Evolutionary conservation across 2,797 vertebrate species (phyloP).

Genomic region (Pantherophis vulpinus): DNA sequence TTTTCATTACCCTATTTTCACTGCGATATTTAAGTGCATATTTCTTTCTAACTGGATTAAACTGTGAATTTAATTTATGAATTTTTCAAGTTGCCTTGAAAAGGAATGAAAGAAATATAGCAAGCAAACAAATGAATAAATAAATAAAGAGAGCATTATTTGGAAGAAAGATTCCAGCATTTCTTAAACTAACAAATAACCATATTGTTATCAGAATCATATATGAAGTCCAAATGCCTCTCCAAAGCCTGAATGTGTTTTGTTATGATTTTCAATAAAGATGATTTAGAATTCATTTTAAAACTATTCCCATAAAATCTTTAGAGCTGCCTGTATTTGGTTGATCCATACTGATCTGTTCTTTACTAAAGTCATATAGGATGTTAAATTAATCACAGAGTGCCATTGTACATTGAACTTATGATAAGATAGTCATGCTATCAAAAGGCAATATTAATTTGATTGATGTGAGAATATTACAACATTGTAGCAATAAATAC

Average conservation of each 20-base stretch:
- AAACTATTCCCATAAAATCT: background rate
- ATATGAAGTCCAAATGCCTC: background rate
- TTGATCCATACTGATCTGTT: background rate
- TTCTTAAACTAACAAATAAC: background rate
- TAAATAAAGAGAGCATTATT: background rate
- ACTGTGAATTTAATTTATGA: background rate
- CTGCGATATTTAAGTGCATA: background rate
- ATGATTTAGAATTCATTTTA: background rate
- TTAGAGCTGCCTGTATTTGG: slow-evolving; percentile 31
- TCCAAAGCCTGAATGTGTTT: background rate
- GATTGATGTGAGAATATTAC: slow-evolving; percentile 22
- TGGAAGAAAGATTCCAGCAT: background rate
- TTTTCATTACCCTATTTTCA: background rate
- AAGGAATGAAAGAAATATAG: background rate
- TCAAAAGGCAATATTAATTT: slow-evolving; percentile 56
- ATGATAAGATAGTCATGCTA: slow-evolving; percentile 45
- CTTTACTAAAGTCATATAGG: slow-evolving; percentile 13
- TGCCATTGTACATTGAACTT: slow-evolving; percentile 33
- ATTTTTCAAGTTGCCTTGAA: background rate
- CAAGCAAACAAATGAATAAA: background rate
- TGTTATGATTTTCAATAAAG: background rate
- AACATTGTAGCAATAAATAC: slow-evolving; percentile 42
- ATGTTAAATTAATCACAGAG: slow-evolving; percentile 35
- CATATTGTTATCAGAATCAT: background rate
- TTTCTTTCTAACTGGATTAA: background rate